Base-by-base conservation (phyloP, 2,113 vertebrate genomes). In the Lepisosteus osseus region DNA sequence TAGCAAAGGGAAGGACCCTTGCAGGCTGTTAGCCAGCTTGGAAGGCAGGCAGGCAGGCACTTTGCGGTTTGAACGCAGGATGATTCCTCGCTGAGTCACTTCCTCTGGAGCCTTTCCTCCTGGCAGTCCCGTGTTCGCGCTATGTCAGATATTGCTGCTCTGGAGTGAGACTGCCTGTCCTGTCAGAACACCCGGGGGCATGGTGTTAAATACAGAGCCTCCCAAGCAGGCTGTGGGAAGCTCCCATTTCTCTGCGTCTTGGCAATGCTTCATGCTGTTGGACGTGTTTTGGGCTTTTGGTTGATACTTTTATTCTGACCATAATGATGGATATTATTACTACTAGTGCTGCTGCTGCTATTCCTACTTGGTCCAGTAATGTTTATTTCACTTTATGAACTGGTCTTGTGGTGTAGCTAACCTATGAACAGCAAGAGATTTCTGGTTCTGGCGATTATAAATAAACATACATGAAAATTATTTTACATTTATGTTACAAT, bases 41-140 rank as follows among this genome's bases (percentile, higher is more conserved):
- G 62, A 4, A 64, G 17, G 17, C 62, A 41, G 17, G 17, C 62
- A 29, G 62, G 17, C 62, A 41, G 41, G 6, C 41, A 29, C 29
- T 29, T 29, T 8, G 62, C 40, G 62, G 40, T 64, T 7, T 6
- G 17, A 64, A 42, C 7, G 17, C 5, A 5, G 14, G 59, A 61
- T 64, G 62, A 64, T 3, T 40, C 62, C 62, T 64, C 17, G 2
- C 62, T 64, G 62, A 64, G 62, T 64, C 62, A 64, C 41, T 64
- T 64, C 62, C 62, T 64, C 41, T 64, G 62, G 62, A 29, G 9
- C 3, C 62, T 64, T n/a, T 40, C 62, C 62, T 17, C 9, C 62
- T 64, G 62, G 62, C 62, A 29, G n/a, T 42, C 17, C 62, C 17
- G 62, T 41, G 62, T 42, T 7, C 3, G 15, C 7, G 62, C 62